phyloP scores from a whole-genome alignment of 1,140 invertebrate genomes.

The Sycophila sp. region DNA sequence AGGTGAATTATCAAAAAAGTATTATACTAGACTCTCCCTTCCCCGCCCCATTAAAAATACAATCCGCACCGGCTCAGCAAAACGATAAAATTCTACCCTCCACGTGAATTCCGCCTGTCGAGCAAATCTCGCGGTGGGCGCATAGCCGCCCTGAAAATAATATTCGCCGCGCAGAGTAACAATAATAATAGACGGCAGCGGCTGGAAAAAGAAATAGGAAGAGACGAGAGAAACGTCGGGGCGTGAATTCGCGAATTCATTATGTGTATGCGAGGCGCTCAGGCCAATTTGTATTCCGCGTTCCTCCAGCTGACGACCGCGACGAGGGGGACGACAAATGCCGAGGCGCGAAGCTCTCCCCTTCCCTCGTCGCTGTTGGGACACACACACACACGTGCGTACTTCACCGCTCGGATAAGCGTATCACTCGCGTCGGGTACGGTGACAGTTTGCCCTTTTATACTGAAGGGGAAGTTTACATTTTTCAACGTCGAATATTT shows the following conservation, averaged over 20 bases:
- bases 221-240: slow-evolving; percentile 44
- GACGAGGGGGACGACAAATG: slow-evolving; percentile 37
- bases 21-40: no score
- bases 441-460: no score
- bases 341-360: slow-evolving; percentile 51
- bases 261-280: slow-evolving; percentile 40
- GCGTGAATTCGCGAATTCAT: slow-evolving; percentile 59
- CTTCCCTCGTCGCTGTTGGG: slow-evolving; percentile 32
- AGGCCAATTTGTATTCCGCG: slow-evolving; percentile 64
- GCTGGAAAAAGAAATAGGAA: slow-evolving; percentile 29
- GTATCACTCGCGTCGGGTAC: no score
- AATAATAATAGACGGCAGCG: slow-evolving; percentile 34
- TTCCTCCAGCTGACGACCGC: slow-evolving; percentile 55
- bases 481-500: no score
- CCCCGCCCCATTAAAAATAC: not conserved
- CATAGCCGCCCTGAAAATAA: slow-evolving; percentile 4
- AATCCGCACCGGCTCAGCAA: not conserved
- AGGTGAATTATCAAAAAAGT: no score
- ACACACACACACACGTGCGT: not conserved
- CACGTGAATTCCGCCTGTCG: no score
- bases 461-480: no score
- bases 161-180: slow-evolving; percentile 16
- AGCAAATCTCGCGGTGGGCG: no score
- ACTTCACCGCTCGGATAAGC: slow-evolving; percentile 41
- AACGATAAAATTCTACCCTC: not conserved